Percentiles rank a stretch among this genome's conserved stretches.
Conservation (phyloP, 2,797 vertebrate genomes). For the Enteromius thamalakanensis region DNA sequence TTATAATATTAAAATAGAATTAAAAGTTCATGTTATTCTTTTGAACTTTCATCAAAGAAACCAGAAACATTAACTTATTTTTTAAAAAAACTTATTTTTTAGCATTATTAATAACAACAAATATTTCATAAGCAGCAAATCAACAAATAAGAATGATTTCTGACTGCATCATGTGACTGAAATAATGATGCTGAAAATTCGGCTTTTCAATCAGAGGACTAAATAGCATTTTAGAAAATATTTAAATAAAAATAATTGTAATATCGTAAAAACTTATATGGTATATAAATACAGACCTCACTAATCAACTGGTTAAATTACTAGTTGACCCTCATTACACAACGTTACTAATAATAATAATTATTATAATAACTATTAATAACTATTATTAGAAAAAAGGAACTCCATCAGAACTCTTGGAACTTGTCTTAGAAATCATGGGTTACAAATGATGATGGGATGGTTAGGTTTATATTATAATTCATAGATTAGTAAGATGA, state of each 20-base stretch:
- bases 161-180: not conserved
- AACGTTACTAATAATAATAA: not conserved
- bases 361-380: no score
- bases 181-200: not conserved
- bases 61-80: not conserved
- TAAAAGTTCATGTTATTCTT: not conserved
- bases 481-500: slow-evolving; percentile 39
- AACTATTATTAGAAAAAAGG: not conserved
- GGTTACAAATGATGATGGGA: slow-evolving; percentile 15
- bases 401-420: not conserved
- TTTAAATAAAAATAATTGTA: not conserved
- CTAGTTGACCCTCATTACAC: not conserved
- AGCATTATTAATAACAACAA: not conserved
- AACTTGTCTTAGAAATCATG: not conserved
- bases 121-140: not conserved
- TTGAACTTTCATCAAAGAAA: not conserved
- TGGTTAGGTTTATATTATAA: slow-evolving; percentile 15
- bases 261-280: not conserved
- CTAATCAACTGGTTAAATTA: not conserved
- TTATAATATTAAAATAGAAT: not conserved
- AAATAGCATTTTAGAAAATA: not conserved
- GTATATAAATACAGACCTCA: not conserved
- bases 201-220: not conserved
- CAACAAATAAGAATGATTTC: not conserved
- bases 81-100: not conserved